These are phyloP conservation scores for Saguinus imperator DNA, from an alignment of 2,113 vertebrate genomes.

Conservation along the genomic window DNA sequence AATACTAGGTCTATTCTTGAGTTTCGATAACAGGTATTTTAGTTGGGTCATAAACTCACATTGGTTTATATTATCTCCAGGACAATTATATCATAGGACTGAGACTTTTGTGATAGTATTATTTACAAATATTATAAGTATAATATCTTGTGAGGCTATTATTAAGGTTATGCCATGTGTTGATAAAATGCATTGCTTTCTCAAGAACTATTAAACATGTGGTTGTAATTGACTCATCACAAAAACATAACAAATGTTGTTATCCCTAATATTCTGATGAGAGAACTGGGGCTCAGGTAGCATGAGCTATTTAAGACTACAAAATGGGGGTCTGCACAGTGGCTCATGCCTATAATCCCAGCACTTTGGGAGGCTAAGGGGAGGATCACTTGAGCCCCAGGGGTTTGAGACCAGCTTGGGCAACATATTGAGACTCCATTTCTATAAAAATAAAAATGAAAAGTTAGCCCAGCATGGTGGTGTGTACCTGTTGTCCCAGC, in stretches of 20 bases:
- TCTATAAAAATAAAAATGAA: no score
- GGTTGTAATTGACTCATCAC: neutral
- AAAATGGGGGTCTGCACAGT: no score
- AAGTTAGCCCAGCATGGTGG: no score
- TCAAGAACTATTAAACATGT: neutral
- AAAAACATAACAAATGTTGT: neutral
- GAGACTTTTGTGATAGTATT: neutral
- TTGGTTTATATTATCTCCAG: neutral
- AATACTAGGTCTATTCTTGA: neutral
- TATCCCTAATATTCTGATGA: neutral
- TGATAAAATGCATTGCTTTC: constrained; percentile 33
- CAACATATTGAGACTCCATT: no score
- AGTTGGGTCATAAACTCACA: neutral
- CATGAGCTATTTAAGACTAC: neutral
- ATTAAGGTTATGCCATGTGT: neutral
- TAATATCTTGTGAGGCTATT: neutral
- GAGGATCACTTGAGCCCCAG: no score
- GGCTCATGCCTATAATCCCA: no score
- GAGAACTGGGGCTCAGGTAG: neutral
- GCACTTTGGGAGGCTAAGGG: no score
- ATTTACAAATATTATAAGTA: constrained; percentile 2
- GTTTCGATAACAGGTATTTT: constrained; percentile 16
- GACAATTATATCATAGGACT: neutral
- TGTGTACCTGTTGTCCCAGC: no score
- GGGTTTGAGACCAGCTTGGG: no score